phyloP scores from a whole-genome alignment of 2,113 vertebrate species.

The Phoenicopterus ruber region DNA sequence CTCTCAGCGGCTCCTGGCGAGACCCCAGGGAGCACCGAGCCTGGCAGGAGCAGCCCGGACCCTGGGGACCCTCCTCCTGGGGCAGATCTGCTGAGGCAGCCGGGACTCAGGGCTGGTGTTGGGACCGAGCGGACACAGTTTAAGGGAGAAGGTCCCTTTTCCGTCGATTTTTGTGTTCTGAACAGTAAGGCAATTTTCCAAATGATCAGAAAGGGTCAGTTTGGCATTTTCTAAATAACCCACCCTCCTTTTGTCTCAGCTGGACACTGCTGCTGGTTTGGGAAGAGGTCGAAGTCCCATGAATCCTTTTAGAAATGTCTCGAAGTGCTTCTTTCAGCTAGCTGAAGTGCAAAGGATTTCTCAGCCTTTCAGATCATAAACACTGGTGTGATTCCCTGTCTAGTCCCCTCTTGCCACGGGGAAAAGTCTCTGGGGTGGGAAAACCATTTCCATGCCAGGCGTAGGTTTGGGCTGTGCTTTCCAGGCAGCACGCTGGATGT shows the following conservation, averaged over 20 bases:
- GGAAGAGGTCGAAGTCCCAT: neutral
- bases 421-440: neutral
- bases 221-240: neutral
- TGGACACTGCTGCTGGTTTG: neutral
- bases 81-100: neutral
- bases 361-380: neutral
- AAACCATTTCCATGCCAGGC: neutral
- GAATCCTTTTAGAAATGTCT: neutral
- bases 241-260: neutral
- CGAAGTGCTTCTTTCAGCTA: neutral
- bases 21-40: neutral
- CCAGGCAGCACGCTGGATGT: neutral
- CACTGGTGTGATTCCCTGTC: neutral
- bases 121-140: neutral
- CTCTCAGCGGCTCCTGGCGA: fast-evolving
- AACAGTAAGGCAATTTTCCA: neutral
- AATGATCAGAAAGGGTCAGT: neutral
- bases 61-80: fast-evolving
- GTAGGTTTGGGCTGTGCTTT: neutral
- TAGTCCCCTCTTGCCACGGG: neutral
- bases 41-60: neutral
- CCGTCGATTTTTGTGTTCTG: neutral
- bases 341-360: neutral
- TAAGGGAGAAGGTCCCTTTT: neutral
- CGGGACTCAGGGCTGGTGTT: fast-evolving